Conservation (phyloP, 2,797 vertebrate genomes). For the Gymnocypris eckloni region DNA sequence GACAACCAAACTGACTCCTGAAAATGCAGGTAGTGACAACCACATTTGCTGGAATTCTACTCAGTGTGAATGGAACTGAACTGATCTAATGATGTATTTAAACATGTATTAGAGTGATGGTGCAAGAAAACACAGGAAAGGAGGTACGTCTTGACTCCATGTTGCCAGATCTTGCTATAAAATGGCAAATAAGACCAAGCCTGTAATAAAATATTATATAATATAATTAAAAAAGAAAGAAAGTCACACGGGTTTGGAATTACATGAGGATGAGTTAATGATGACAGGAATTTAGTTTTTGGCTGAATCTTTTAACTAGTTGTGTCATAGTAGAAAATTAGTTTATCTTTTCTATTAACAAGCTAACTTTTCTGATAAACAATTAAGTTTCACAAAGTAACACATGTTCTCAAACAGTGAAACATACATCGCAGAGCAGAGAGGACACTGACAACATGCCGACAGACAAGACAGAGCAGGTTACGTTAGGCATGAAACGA, state of each 20-base stretch:
- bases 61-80: no score
- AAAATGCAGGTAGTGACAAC: no score
- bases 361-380: neutral
- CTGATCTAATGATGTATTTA: no score
- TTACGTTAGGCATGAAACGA: no score
- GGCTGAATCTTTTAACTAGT: neutral
- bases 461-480: no score
- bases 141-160: neutral
- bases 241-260: neutral
- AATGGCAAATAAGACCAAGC: neutral
- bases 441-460: no score
- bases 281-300: neutral
- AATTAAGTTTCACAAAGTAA: neutral
- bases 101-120: neutral
- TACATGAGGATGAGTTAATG: neutral
- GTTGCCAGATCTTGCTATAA: neutral
- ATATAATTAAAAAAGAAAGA: neutral
- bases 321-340: neutral
- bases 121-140: neutral
- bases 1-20: no score
- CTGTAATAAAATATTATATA: neutral
- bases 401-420: no score
- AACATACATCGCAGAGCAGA: no score
- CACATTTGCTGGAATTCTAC: no score
- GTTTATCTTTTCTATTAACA: neutral